phyloP scores from a whole-genome alignment of 2,113 vertebrate genomes.

The Plotosus lineatus region DNA sequence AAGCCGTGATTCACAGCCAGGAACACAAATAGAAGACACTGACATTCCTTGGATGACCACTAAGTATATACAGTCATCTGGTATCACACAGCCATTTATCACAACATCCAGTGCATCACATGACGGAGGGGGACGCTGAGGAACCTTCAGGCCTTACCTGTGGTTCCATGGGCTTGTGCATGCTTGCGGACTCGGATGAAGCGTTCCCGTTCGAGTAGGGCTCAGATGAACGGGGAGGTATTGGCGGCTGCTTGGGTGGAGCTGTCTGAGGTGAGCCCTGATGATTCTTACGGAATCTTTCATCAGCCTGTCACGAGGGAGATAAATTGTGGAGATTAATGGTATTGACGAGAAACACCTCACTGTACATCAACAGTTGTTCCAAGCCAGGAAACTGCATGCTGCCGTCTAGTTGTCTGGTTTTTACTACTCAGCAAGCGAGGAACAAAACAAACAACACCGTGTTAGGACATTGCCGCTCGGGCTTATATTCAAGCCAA shows the following conservation, averaged over 20 bases:
- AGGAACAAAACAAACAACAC: not conserved
- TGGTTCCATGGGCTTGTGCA: conserved; percentile 91
- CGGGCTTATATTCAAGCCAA: not conserved
- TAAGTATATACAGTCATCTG: not conserved
- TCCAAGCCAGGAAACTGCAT: conserved; percentile 25
- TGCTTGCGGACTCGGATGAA: conserved; percentile 73
- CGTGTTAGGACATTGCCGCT: conserved; percentile 8
- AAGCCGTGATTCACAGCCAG: conserved; percentile 54
- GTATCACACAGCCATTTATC: not conserved
- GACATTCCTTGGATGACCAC: conserved; percentile 6
- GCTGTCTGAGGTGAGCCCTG: conserved; percentile 95
- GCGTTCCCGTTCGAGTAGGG: conserved; percentile 92
- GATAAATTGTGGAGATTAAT: conserved; percentile 44
- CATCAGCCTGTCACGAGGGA: conserved; percentile 80
- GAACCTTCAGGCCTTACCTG: conserved; percentile 75
- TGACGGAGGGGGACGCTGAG: not conserved
- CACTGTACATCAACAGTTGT: not conserved
- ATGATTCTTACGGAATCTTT: conserved; percentile 93
- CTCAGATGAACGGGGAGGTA: conserved; percentile 88
- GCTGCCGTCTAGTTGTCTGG: not conserved
- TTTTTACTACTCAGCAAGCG: not conserved
- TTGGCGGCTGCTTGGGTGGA: conserved; percentile 86
- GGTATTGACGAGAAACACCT: not conserved
- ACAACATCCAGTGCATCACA: not conserved
- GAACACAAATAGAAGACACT: conserved; percentile 28